Conservation (phyloP, 92 coral and sea anemone genomes). For the Zoanthus gigantus region DNA sequence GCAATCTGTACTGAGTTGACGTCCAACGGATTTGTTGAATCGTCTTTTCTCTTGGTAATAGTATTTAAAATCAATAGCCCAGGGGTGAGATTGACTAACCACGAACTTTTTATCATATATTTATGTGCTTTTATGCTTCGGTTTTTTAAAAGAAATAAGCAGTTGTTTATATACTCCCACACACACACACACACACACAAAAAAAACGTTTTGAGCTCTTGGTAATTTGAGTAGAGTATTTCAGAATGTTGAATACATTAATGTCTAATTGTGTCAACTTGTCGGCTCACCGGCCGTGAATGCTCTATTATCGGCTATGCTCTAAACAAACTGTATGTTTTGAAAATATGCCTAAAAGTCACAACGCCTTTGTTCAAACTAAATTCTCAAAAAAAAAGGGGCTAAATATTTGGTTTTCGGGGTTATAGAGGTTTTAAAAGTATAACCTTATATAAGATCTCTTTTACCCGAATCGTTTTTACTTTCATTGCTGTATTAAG, state of each 20-base stretch:
- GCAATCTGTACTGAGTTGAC: too few species aligned
- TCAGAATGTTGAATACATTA: conserved; percentile 1
- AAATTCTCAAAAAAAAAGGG: conserved; percentile 19
- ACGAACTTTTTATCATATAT: too few species aligned
- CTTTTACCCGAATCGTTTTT: background rate
- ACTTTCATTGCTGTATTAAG: background rate
- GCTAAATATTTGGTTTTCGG: background rate
- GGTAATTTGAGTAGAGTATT: conserved; percentile 13
- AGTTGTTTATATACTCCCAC: conserved; percentile 1
- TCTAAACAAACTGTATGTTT: conserved; percentile 25
- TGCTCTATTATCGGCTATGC: conserved; percentile 17
- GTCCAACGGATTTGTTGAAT: too few species aligned
- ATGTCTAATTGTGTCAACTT: conserved; percentile 20
- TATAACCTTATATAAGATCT: background rate
- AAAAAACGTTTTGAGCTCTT: background rate
- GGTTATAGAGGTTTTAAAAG: background rate
- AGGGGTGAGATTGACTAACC: too few species aligned
- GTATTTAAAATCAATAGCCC: too few species aligned
- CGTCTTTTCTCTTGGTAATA: too few species aligned
- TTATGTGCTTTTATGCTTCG: too few species aligned
- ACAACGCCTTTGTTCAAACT: conserved; percentile 8
- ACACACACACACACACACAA: background rate
- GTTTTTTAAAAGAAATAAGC: too few species aligned
- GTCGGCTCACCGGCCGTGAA: background rate
- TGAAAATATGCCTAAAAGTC: background rate